Conservation (phyloP, 2,113 vertebrate genomes). For the Ovibos moschatus region DNA sequence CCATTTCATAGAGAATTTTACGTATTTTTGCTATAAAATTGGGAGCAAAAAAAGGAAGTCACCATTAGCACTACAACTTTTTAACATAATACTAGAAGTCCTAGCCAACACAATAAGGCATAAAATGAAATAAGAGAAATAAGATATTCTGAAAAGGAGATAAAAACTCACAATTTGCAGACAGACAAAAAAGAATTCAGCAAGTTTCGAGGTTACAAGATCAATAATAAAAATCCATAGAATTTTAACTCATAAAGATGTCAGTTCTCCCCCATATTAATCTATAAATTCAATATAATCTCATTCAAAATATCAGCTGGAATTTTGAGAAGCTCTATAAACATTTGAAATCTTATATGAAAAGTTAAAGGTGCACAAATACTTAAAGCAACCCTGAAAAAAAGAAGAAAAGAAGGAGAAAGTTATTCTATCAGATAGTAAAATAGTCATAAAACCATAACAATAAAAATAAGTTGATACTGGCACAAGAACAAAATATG, state of each 20-base stretch:
- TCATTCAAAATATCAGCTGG: background rate
- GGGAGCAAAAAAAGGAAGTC: background rate
- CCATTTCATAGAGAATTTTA: background rate
- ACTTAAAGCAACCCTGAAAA: background rate
- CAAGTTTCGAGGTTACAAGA: background rate
- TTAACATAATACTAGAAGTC: background rate
- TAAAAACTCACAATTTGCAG: background rate
- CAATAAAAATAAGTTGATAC: background rate
- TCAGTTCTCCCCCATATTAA: background rate
- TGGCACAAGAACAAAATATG: background rate
- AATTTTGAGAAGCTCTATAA: background rate
- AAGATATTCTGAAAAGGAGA: background rate
- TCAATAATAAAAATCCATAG: background rate
- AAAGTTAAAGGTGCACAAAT: background rate
- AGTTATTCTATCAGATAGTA: background rate
- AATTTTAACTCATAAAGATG: slow-evolving; percentile 30
- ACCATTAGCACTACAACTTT: background rate
- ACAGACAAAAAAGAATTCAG: background rate
- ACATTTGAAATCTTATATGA: background rate
- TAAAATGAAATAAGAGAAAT: background rate
- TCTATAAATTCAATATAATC: background rate
- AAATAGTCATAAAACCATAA: background rate
- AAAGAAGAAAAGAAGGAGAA: background rate
- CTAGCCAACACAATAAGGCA: background rate
- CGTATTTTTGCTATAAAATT: background rate